Evolutionary conservation across 2,113 vertebrate genomes (phyloP).

Genomic region (Neodontobutis hainanensis): DNA sequence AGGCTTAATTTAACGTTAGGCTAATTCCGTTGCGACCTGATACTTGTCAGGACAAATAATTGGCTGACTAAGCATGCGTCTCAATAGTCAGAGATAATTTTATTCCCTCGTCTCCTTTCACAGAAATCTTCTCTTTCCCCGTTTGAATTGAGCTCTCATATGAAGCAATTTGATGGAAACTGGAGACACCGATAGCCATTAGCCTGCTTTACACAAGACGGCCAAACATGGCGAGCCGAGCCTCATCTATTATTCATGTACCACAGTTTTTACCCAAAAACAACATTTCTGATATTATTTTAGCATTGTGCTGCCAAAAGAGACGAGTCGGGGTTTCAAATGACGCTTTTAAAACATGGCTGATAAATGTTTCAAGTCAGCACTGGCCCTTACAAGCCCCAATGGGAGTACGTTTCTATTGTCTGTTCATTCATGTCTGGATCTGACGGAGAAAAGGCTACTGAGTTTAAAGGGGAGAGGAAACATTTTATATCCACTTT

Average conservation of each 20-base stretch:
- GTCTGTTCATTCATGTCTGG: slow-evolving; percentile 21
- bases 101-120: slow-evolving; percentile 55
- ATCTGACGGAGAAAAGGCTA: slow-evolving; percentile 26
- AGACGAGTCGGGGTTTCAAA: slow-evolving; percentile 56
- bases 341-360: slow-evolving; percentile 52
- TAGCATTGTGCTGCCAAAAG: slow-evolving; percentile 51
- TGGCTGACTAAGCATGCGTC: slow-evolving; percentile 62
- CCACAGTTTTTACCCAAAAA: slow-evolving; percentile 58
- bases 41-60: slow-evolving; percentile 55
- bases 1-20: slow-evolving; percentile 60
- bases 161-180: slow-evolving; percentile 71
- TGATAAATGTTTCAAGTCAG: slow-evolving; percentile 58
- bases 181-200: slow-evolving; percentile 72
- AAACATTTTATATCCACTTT: slow-evolving; percentile 41
- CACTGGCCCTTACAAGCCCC: slow-evolving; percentile 36
- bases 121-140: slow-evolving; percentile 49
- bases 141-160: slow-evolving; percentile 64
- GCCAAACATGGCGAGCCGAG: slow-evolving; percentile 56
- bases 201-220: slow-evolving; percentile 55
- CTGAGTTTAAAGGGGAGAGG: slow-evolving; percentile 21
- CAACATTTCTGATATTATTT: slow-evolving; percentile 63
- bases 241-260: slow-evolving; percentile 72
- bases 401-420: slow-evolving; percentile 19
- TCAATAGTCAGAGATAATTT: slow-evolving; percentile 66
- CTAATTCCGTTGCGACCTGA: slow-evolving; percentile 64